Evolutionary conservation across 2,888 invertebrate genomes (phyloP), one percentile per base, ranked within the genome.

Genomic region (Agonopterix alstromeriana): DNA sequence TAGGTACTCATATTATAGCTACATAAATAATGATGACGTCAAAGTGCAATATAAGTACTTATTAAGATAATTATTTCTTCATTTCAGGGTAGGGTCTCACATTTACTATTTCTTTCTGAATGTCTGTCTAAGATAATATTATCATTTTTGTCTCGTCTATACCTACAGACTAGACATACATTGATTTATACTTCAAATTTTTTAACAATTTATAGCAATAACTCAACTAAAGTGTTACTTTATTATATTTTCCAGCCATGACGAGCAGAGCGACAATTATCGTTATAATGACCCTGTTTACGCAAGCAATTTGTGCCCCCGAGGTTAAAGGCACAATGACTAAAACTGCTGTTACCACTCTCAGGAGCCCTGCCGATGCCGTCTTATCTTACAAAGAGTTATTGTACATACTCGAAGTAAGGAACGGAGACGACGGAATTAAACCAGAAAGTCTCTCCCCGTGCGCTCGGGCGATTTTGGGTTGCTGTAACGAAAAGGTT

Each of bases 391-490:
- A 72, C 35, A 70, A 82, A 40, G 87, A 87, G 50, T 53, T 86
- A 1, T 41, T 70, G n/a, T 84, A 67, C 48, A 79, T 87, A 42
- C 50, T 79, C 0, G 57, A 69, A 53, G 56, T 61, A 0, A 73
- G 72, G 49, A 63, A 55, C 40, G 84, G 85, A 1, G 52, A 49
- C 2, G 56, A 62, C 8, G 48, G 51, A 0, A 45, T 11, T 27
- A 17, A 10, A 4, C 67, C 71, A 0, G 76, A 65, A 42, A 60
- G 52, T 17, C 83, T 93, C 1, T 87, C 91, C 8, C 88, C 90
- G 1, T 95, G 95, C 63, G 92, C 93, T 0, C 92, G 94, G 91
- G 95, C 95, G 0, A 93, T 95, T 46, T 80, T 94, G 5, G 91
- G 92, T 1, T 96, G 95, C 66, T 95, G 95, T 64, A 83, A 91